Base-by-base conservation (phyloP, 2,888 invertebrate species). In the Tipula lateralis region DNA sequence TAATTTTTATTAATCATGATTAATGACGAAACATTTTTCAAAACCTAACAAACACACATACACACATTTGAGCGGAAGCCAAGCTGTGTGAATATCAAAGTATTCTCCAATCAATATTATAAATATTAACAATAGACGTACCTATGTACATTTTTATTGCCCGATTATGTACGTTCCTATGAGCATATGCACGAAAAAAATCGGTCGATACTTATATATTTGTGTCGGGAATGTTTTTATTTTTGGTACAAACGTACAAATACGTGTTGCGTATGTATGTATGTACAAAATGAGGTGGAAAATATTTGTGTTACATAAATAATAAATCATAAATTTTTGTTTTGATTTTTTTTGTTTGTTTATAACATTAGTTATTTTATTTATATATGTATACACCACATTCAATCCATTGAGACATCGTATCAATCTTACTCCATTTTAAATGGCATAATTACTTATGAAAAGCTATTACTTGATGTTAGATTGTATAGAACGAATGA, bases 1-100 rank as follows among this genome's bases (percentile, higher is more conserved):
- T 66, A 66, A 66, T 66, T 66, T 66, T 66, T 66, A 66, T 66
- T 66, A 66, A 66, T 66, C 66, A 66, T 66, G 66, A 66, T 66
- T 66, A 66, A 66, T 66, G 66, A 66, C 24, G 24, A 66, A 44
- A 66, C 24, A 66, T 24, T 66, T 24, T 66, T 66, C 24, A 39
- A 32, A n/a, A n/a, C n/a, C 12, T 36, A 36, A 6, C 9, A 16
- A 39, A 39, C 13, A 39, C 6, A 36, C 12, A 5, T 39, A 9
- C 24, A 24, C 24, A 24, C 24, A 7, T 24, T 66, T 66, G 66
- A 66, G 7, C 24, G 66, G 66, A 19, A 66, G 9, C 19, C 19
- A 24, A 19, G 44, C 16, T 44, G 44, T 66, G 24, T 19, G 24
- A 66, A 66, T 66, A 66, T 66, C 19, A 66, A 66, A 24, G 66